phyloP scores from a whole-genome alignment of 2,888 invertebrate species.

The Metalampra italica region DNA sequence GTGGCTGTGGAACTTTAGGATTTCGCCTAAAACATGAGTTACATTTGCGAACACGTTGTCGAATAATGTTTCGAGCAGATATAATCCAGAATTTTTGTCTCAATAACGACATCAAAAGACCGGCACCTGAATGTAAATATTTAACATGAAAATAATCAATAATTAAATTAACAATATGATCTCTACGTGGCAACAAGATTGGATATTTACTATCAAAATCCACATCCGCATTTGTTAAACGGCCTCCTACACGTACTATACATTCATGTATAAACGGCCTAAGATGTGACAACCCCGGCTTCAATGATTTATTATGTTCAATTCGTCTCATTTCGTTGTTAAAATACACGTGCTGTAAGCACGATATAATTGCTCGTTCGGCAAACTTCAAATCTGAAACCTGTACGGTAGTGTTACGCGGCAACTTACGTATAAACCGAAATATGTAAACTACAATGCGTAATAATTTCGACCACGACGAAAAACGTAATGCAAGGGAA shows the following conservation, averaged over 20 bases:
- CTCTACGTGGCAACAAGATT: not conserved
- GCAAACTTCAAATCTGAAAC: not conserved
- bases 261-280: not conserved
- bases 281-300: not conserved
- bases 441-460: not conserved
- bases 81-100: slow-evolving; percentile 11
- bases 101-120: slow-evolving; percentile 5
- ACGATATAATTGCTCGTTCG: not conserved
- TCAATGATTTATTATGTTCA: too few species aligned
- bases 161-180: slow-evolving; percentile 8
- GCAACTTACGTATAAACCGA: not conserved
- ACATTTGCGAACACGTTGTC: not conserved
- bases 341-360: not conserved
- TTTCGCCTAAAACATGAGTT: not conserved
- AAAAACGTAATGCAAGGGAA: not conserved
- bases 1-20: slow-evolving; percentile 1
- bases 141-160: slow-evolving; percentile 4
- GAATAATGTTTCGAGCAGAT: slow-evolving; percentile 2
- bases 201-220: not conserved
- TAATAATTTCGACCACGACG: not conserved
- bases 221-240: not conserved
- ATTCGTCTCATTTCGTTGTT: not conserved
- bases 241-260: not conserved
- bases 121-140: slow-evolving; percentile 8
- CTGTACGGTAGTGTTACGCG: not conserved